phyloP scores from a whole-genome alignment of 35 echinoderm and acorn worm species.

The Stichopus chloronotus region DNA sequence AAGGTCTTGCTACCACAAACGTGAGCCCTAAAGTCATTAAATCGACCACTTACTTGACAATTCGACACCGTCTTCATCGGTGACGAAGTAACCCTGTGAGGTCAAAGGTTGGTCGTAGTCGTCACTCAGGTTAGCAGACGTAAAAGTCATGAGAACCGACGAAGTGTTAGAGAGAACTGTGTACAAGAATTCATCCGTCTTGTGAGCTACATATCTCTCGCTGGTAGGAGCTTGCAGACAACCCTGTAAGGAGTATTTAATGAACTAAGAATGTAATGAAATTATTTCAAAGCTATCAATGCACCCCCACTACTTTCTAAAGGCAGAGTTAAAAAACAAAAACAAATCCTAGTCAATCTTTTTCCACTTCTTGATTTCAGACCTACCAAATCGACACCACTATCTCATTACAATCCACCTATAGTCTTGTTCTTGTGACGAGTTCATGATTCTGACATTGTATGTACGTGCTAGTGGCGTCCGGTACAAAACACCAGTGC shows the following conservation, averaged over 20 bases:
- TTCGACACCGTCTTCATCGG: background rate
- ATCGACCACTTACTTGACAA: background rate
- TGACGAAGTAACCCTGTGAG: constrained; percentile 1
- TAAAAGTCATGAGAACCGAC: constrained; percentile 26
- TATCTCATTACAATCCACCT: too few species aligned
- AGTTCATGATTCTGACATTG: too few species aligned
- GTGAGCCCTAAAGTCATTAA: too few species aligned
- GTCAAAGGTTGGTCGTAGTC: constrained; percentile 62
- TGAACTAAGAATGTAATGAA: constrained; percentile 6
- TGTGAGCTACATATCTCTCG: constrained; percentile 74
- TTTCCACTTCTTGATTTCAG: background rate
- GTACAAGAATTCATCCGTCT: constrained; percentile 31
- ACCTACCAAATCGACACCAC: background rate
- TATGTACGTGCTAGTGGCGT: too few species aligned
- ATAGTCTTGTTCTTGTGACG: too few species aligned
- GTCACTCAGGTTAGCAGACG: constrained; percentile 27
- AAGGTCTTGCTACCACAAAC: too few species aligned
- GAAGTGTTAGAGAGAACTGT: constrained; percentile 18
- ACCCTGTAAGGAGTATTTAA: constrained; percentile 46
- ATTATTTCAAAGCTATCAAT: background rate
- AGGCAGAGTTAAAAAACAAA: background rate
- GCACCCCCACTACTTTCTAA: background rate
- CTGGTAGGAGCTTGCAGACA: constrained; percentile 65
- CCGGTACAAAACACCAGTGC: too few species aligned
- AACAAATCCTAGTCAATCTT: background rate